Base-by-base conservation (phyloP, 1,140 invertebrate species). In the Drosophila paulistorum region DNA sequence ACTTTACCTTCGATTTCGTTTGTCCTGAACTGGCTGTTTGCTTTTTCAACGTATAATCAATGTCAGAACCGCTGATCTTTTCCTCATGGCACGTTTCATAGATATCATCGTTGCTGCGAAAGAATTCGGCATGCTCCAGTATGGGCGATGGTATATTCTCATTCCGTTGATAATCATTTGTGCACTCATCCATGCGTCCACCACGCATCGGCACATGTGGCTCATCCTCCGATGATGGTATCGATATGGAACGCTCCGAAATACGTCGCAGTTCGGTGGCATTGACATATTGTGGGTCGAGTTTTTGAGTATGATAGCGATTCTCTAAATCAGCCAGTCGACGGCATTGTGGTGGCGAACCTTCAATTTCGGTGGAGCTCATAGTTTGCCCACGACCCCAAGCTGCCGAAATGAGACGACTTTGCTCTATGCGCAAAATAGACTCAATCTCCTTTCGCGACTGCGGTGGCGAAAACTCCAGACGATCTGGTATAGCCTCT, bases 341-440 rank as follows among this genome's bases (percentile, higher is more conserved):
- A 17, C 95, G 91, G 71, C 94, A 95, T 71, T 95, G 94, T 1
- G 95, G 95, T 1, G 95, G 95, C 3, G 95, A 95, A 5, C 95
- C 95, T 91, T 95, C 95, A 10, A 95, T 95, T 93, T 95, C 95
- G 4, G 95, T 95, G 0, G 95, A 95, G 66, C 95, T 95, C 95
- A 95, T 95, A 4, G 95, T 95, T 87, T 95, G 95, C 11, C 95
- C 95, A 66, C 95, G 92, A 77, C 95, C 95, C 94, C 94, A 94
- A 33, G 94, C 94, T 0, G 94, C 94, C 1, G 94, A 94, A 5
- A 94, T 94, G 41, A 95, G 94, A 75, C 94, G 94, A 82, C 95
- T 95, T 61, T 95, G 95, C 80, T 95, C 95, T 26, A 94, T 93
- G 77, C 95, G 95, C 20, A 95, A 83, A 63, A 95, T 95, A 3